Evolutionary conservation across 2,888 invertebrate genomes (phyloP), one percentile per base, ranked within the genome.

Genomic region (Lapara coniferarum): DNA sequence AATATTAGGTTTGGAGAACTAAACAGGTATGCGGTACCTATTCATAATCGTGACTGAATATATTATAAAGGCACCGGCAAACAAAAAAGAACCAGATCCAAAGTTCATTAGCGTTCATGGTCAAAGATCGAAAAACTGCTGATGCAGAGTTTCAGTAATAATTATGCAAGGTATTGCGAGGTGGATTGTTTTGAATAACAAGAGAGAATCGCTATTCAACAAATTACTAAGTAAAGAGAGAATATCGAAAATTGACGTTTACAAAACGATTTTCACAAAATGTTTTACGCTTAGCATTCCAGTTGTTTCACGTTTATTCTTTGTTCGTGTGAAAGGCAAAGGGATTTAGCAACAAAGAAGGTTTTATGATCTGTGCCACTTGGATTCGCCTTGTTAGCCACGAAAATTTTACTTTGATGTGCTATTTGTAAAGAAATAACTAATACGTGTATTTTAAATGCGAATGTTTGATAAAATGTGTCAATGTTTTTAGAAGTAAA

Each of bases 61-160:
- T 46, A 37, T 37, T 37, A 19, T 55, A 55, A 55, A 49, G 19
- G 46, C 12, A 12, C 10, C 12, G 8, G 49, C 49, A 19, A 19
- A 19, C 25, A 57, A 30, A 63, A 63, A 63, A 63, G 10, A 19
- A 19, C 16, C 16, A 46, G 59, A 7, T 46, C 19, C 63, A 63
- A 49, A 63, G 63, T 49, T 49, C 63, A 63, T 4, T 6, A 4
- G 13, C 63, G 63, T 63, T 63, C 63, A 63, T 63, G 63, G 63
- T 19, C 63, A 46, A 49, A 63, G 49, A 63, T 19, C 49, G 19
- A 19, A 63, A 49, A 14, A 57, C 7, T 46, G 49, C 63, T 49
- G 63, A 19, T 49, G 49, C 25, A 30, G 13, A 57, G 0, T 14
- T 4, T 16, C 63, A 0, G 53, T 16, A 53, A 16, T 53, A 16